A percentile compares a stretch with the other conserved stretches of the same genome.
Evolutionary conservation across 1,140 invertebrate genomes (phyloP).

Genomic region (Anadara kagoshimensis): DNA sequence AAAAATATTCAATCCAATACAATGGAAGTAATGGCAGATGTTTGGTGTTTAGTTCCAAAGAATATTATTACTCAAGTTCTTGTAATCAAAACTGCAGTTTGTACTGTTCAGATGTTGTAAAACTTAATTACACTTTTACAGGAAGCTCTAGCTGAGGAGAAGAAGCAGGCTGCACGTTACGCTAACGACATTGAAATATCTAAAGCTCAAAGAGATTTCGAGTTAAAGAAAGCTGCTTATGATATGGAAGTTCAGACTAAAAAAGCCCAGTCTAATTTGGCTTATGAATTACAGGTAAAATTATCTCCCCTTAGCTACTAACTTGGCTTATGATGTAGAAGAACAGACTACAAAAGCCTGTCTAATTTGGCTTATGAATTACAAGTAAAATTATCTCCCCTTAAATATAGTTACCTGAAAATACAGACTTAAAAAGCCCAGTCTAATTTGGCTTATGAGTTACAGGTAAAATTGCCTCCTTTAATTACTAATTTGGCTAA

Average conservation of each 20-base stretch:
- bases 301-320: no score
- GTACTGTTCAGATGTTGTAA: no score
- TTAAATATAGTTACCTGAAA: no score
- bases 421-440: constrained; percentile 97
- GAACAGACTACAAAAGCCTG: no score
- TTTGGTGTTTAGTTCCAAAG: no score
- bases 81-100: no score
- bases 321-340: constrained; percentile 98
- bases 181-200: constrained; percentile 97
- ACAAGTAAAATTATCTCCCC: no score
- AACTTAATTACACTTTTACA: constrained; percentile 27
- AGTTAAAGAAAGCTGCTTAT: constrained; percentile 97
- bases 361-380: no score
- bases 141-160: constrained; percentile 95
- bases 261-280: constrained; percentile 95
- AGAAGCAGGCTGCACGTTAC: constrained; percentile 87
- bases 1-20: no score
- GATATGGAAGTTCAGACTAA: constrained; percentile 98
- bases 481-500: no score
- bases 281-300: constrained; percentile 83
- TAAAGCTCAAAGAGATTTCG: constrained; percentile 96
- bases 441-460: constrained; percentile 94
- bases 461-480: constrained; percentile 75
- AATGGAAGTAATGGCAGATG: no score
- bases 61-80: no score